phyloP scores from a whole-genome alignment of 2,888 invertebrate genomes.

The Schizaphis graminum region DNA sequence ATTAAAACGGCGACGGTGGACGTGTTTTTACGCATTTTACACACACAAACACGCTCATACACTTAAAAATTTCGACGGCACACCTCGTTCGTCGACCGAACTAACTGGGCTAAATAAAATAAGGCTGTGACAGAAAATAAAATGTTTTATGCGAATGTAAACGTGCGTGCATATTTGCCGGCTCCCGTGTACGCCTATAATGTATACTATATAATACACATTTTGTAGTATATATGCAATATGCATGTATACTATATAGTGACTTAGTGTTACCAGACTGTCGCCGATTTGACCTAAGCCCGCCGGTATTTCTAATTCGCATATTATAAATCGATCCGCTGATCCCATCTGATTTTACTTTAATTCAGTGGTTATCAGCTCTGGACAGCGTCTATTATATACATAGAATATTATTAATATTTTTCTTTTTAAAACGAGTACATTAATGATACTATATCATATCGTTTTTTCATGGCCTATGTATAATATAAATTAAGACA shows the following conservation, averaged over 20 bases:
- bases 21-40: constrained; percentile 12
- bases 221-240: not conserved
- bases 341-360: not conserved
- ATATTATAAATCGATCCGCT: not conserved
- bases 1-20: constrained; percentile 36
- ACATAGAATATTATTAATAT: not conserved
- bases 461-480: not conserved
- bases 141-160: constrained; percentile 47
- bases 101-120: no score
- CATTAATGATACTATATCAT: not conserved
- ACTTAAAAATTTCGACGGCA: constrained; percentile 38
- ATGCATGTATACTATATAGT: not conserved
- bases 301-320: not conserved
- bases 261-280: constrained; percentile 30
- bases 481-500: no score
- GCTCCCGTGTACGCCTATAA: not conserved
- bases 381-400: not conserved
- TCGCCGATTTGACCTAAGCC: constrained; percentile 47
- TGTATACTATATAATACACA: not conserved
- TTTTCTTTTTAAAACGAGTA: not conserved
- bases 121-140: constrained; percentile 25
- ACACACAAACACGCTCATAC: not conserved
- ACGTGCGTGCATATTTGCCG: constrained; percentile 26
- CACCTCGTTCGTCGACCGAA: constrained; percentile 14
- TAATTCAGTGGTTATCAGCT: not conserved